A percentile compares a stretch with the other conserved stretches of the same genome.
phyloP scores from a whole-genome alignment of 2,797 vertebrate genomes.

The Pipistrellus kuhlii region DNA sequence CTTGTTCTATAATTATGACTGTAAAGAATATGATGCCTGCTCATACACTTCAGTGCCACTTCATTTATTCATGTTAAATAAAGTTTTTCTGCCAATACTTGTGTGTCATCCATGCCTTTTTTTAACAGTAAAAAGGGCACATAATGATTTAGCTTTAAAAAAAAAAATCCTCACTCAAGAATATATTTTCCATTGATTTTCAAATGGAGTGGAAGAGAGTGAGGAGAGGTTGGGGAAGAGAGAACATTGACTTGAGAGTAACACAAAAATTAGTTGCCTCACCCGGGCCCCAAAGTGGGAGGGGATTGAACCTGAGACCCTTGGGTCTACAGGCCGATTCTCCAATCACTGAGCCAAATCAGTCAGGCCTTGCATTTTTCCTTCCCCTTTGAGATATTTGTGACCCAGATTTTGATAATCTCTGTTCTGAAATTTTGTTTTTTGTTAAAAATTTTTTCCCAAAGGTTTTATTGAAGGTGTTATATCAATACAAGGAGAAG shows the following conservation, averaged over 20 bases:
- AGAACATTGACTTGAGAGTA: too few relatives aligned
- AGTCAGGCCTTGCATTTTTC: too few relatives aligned
- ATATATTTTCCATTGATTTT: too few relatives aligned
- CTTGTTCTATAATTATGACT: neutral
- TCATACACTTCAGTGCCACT: neutral
- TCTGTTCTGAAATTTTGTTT: neutral
- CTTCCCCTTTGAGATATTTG: neutral
- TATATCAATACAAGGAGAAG: constrained; percentile 98
- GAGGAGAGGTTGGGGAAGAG: too few relatives aligned
- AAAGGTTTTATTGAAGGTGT: constrained; percentile 98
- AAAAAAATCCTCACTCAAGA: too few relatives aligned
- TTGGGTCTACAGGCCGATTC: too few relatives aligned
- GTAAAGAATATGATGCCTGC: neutral
- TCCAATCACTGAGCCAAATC: too few relatives aligned
- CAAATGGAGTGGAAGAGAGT: too few relatives aligned
- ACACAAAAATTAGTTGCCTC: too few relatives aligned
- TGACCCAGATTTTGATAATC: neutral
- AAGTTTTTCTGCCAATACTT: neutral
- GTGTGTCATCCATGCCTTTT: neutral
- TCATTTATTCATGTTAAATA: neutral
- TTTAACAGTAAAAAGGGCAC: neutral
- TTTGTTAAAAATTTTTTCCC: constrained; percentile 63
- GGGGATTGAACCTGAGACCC: too few relatives aligned
- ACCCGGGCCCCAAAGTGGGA: too few relatives aligned
- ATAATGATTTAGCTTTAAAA: neutral